Evolutionary conservation across 2,113 vertebrate species (phyloP), one percentile per base, ranked within the genome.

Genomic region (Forbesichthys papilliferus): DNA sequence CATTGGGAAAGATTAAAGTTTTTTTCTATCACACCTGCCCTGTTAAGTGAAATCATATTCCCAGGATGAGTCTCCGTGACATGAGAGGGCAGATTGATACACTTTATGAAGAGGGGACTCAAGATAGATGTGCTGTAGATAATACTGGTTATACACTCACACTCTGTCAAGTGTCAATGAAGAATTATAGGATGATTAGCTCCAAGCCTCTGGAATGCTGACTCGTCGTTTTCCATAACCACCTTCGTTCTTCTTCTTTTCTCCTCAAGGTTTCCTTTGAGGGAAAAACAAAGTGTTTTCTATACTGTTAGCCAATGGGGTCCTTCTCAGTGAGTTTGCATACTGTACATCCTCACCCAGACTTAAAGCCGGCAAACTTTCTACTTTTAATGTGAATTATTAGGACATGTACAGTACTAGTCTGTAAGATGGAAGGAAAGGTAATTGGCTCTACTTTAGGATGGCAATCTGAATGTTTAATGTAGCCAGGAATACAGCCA

Each of bases 201-300:
- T 81, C 68, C 67, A 64, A 72, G 73, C 74, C 75, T 81, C 85
- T 85, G 87, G 83, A 89, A 89, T 88, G 85, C 86, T 86, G 85
- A 89, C 65, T 81, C 84, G 62, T 73, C 11, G 52, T 68, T 88
- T 88, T 87, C 78, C 84, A 80, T 61, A 12, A 79, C 80, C 85
- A 79, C 63, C 61, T 69, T 27, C 10, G 14, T 57, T 67, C 73
- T 78, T 78, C 76, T 61, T 14, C 47, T 71, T 78, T 68, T 82
- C 58, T 71, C 70, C 68, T 67, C 49, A 0, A 59, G 76, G 69
- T 81, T 48, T 68, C 48, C 74, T 81, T 79, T 61, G 5, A 80
- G 33, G 36, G 2, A 56, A 58, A 58, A 74, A 52, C 13, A 18
- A 48, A 83, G 52, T 51, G 74, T 78, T 70, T 65, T 82, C 65